Evolutionary conservation across 2,113 vertebrate genomes (phyloP).

Genomic region (Erythrolamprus reginae): DNA sequence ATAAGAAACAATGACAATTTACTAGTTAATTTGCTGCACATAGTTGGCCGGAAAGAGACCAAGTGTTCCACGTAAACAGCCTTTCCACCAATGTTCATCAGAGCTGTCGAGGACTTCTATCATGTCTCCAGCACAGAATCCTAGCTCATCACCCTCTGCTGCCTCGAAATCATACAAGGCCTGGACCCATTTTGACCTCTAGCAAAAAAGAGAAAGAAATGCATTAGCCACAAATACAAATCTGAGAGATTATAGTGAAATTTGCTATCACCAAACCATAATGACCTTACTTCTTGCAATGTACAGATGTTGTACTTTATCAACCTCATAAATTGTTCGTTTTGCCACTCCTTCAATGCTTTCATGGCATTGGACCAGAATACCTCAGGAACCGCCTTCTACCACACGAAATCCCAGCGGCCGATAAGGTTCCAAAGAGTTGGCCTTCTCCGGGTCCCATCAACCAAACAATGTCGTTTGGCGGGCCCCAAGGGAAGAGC

Average conservation of each 20-base stretch:
- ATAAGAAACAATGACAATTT: constrained; percentile 31
- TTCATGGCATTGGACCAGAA: too few relatives aligned
- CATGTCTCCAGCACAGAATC: constrained; percentile 79
- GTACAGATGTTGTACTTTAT: background rate
- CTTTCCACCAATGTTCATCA: constrained; percentile 87
- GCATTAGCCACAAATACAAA: background rate
- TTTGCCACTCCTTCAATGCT: background rate
- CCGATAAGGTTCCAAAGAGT: too few relatives aligned
- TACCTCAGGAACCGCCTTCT: too few relatives aligned
- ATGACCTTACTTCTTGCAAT: background rate
- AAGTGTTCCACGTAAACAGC: constrained; percentile 73
- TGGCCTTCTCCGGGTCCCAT: too few relatives aligned
- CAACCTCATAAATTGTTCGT: background rate
- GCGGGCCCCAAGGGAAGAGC: too few relatives aligned
- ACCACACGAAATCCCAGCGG: too few relatives aligned
- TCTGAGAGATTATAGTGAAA: background rate
- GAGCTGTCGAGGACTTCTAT: constrained; percentile 87
- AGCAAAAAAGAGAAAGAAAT: constrained; percentile 22
- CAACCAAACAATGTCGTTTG: too few relatives aligned
- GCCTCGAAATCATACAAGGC: constrained; percentile 87
- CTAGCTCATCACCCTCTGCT: constrained; percentile 84
- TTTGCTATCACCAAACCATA: background rate
- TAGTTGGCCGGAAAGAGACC: constrained; percentile 95
- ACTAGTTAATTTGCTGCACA: constrained; percentile 65
- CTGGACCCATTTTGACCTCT: constrained; percentile 73